Evolutionary conservation across 2,888 invertebrate species (phyloP).

Genomic region (Oscheius sp.): DNA sequence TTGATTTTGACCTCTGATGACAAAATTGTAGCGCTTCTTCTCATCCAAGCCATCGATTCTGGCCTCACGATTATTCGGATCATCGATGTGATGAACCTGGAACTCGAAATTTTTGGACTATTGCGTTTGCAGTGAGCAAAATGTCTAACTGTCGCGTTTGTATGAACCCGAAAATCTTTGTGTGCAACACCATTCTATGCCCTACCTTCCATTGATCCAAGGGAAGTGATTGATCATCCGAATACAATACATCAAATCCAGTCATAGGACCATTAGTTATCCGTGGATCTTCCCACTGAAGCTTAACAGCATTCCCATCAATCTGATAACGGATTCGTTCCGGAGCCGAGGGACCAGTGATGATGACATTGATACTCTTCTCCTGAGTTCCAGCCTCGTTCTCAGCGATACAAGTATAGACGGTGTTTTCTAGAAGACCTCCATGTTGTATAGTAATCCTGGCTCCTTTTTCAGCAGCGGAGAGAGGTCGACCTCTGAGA

Average conservation of each 20-base stretch:
- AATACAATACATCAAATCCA: constrained; percentile 67
- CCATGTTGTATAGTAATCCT: constrained; percentile 63
- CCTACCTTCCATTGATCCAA: constrained; percentile 61
- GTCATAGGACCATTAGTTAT: constrained; percentile 67
- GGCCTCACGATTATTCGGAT: constrained; percentile 51
- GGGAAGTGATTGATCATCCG: constrained; percentile 61
- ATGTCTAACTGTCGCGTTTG: too few species aligned
- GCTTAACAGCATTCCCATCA: constrained; percentile 63
- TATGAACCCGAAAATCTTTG: too few species aligned
- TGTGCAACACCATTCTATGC: too few species aligned
- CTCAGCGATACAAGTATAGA: constrained; percentile 66
- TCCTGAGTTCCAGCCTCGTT: constrained; percentile 68
- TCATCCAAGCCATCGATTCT: constrained; percentile 61
- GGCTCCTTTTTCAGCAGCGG: constrained; percentile 53
- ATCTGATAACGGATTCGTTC: constrained; percentile 65
- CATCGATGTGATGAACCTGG: constrained; percentile 51
- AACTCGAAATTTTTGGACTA: not conserved
- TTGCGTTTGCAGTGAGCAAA: too few species aligned
- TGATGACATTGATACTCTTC: constrained; percentile 58
- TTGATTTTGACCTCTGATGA: constrained; percentile 63
- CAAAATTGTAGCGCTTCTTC: constrained; percentile 64
- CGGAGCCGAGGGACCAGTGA: constrained; percentile 66
- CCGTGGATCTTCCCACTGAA: constrained; percentile 67
- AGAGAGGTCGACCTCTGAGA: constrained; percentile 60
- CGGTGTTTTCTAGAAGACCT: constrained; percentile 60